Conservation (phyloP, 1,140 invertebrate genomes). For the Tigriopus japonicus region DNA sequence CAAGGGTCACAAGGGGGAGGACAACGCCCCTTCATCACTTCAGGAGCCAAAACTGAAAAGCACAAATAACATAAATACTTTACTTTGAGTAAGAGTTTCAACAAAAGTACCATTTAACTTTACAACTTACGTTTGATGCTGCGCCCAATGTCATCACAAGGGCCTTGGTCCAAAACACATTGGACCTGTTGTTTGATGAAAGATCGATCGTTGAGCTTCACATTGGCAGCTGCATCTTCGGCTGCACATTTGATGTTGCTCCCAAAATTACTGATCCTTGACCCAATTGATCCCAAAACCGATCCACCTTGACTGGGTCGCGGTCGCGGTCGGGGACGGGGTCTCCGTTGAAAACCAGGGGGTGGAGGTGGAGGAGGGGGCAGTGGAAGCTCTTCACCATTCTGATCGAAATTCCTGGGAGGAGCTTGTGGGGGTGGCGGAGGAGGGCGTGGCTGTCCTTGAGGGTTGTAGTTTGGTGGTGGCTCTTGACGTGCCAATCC, state of each 20-base stretch:
- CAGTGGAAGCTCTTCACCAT: no score
- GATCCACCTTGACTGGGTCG: background rate
- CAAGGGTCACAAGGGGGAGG: conserved; percentile 4
- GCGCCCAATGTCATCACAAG: conserved; percentile 22
- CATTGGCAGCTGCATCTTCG: conserved; percentile 19
- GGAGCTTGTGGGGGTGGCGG: no score
- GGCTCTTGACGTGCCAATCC: no score
- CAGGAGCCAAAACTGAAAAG: conserved; percentile 1
- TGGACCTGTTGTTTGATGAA: conserved; percentile 21
- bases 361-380: no score
- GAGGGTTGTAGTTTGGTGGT: no score
- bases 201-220: conserved; percentile 17
- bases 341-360: no score
- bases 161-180: conserved; percentile 20
- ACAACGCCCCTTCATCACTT: conserved; percentile 2
- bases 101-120: background rate
- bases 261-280: background rate
- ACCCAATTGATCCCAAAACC: background rate
- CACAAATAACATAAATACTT: background rate
- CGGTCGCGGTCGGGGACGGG: background rate
- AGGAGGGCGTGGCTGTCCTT: no score
- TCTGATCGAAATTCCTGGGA: no score
- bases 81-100: background rate
- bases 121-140: conserved; percentile 21
- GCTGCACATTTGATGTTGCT: background rate